These are phyloP conservation scores for Mercenaria mercenaria DNA, from an alignment of 1,140 invertebrate genomes.

Conservation along the genomic window DNA sequence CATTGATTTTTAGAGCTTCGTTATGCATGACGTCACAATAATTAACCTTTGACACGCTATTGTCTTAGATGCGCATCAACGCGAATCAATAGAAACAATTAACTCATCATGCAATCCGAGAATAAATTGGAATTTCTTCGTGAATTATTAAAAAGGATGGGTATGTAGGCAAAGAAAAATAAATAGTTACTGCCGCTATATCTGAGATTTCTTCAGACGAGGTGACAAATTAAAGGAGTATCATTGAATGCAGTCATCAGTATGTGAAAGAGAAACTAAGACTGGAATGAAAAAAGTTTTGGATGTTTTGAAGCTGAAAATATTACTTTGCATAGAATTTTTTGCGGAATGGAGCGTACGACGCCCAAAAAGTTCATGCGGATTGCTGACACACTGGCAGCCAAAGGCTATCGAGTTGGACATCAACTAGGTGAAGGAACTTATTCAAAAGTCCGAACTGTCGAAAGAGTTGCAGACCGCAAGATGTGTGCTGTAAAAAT, in stretches of 20 bases:
- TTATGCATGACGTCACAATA: constrained; percentile 48
- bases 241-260: too few relatives aligned
- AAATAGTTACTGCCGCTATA: too few relatives aligned
- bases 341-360: constrained; percentile 31
- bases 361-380: constrained; percentile 65
- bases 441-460: constrained; percentile 92
- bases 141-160: constrained; percentile 39
- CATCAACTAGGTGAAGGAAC: constrained; percentile 95
- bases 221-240: too few relatives aligned
- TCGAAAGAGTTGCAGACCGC: constrained; percentile 84
- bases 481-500: constrained; percentile 93
- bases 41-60: constrained; percentile 53
- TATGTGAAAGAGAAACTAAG: too few relatives aligned
- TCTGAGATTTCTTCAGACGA: too few relatives aligned
- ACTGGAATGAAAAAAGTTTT: too few relatives aligned
- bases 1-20: neutral
- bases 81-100: constrained; percentile 50
- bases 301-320: too few relatives aligned
- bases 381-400: constrained; percentile 68
- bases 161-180: neutral
- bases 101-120: constrained; percentile 36
- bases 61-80: constrained; percentile 47
- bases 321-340: too few relatives aligned
- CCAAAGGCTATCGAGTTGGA: constrained; percentile 88
- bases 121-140: constrained; percentile 24